phyloP scores from a whole-genome alignment of 53 echinoderm and acorn worm species.

The Pentamera pediparva region DNA sequence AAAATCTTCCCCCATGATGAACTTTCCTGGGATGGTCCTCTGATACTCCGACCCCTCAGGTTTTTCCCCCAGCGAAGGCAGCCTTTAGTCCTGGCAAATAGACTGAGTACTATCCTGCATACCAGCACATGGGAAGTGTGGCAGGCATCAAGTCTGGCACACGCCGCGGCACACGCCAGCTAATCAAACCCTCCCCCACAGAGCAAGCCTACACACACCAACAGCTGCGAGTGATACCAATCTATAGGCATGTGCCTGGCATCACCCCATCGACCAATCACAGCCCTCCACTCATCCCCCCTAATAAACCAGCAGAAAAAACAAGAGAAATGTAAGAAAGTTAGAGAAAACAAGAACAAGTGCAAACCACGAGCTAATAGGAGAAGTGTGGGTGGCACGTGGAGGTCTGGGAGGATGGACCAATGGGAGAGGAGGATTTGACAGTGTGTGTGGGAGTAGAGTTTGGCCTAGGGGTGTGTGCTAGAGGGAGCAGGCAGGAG shows the following conservation, averaged over 20 bases:
- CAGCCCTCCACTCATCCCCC: neutral
- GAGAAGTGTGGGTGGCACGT: constrained; percentile 32
- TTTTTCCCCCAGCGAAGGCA: no score
- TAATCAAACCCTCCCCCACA: constrained; percentile 19
- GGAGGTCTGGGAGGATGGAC: neutral
- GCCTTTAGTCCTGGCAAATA: no score
- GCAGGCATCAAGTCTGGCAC: constrained; percentile 34
- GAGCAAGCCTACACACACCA: neutral
- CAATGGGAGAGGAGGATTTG: constrained; percentile 11
- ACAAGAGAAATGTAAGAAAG: neutral
- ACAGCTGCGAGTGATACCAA: neutral
- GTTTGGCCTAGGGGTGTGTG: constrained; percentile 33
- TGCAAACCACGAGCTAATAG: constrained; percentile 29
- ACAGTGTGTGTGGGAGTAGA: constrained; percentile 20
- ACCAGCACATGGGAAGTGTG: constrained; percentile 40
- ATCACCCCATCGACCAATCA: constrained; percentile 27
- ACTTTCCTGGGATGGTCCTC: no score
- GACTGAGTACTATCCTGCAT: constrained; percentile 8
- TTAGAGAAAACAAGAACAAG: neutral
- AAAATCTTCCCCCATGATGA: constrained; percentile 18
- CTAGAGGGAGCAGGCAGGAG: no score
- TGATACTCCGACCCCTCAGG: no score
- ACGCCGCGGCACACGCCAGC: constrained; percentile 9
- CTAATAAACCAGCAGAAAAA: neutral
- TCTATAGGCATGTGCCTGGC: constrained; percentile 34